These are phyloP conservation scores for Actinia tenebrosa DNA, from an alignment of 64 coral and sea anemone species.

Conservation along the genomic window DNA sequence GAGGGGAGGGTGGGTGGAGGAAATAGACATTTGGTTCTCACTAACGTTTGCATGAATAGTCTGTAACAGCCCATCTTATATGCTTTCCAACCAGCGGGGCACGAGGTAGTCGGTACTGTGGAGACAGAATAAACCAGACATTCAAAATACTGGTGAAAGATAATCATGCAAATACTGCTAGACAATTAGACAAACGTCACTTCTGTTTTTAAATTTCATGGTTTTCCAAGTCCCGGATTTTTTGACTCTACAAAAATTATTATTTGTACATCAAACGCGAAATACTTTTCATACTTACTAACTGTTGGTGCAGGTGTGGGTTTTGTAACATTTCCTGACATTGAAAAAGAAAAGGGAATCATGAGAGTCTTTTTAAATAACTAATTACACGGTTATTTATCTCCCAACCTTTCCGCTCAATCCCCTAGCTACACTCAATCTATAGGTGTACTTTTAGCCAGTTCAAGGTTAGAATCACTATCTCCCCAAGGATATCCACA, in stretches of 20 bases:
- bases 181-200: no score
- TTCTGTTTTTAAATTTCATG: no score
- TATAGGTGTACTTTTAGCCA: no score
- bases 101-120: constrained; percentile 32
- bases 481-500: no score
- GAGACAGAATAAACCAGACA: neutral
- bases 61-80: constrained; percentile 66
- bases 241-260: no score
- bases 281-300: neutral
- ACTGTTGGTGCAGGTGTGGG: neutral
- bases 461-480: neutral
- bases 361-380: no score
- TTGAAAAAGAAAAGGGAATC: neutral
- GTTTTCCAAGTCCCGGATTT: no score
- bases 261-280: no score
- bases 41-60: constrained; percentile 49
- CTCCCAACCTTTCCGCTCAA: no score
- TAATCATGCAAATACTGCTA: neutral
- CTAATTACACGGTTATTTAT: no score
- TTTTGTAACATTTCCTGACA: neutral
- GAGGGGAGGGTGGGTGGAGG: neutral
- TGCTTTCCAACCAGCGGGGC: constrained; percentile 62
- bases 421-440: no score
- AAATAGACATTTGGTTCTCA: neutral
- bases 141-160: neutral